Base-by-base conservation (phyloP, 2,888 invertebrate species). In the Cosmia trapezina region DNA sequence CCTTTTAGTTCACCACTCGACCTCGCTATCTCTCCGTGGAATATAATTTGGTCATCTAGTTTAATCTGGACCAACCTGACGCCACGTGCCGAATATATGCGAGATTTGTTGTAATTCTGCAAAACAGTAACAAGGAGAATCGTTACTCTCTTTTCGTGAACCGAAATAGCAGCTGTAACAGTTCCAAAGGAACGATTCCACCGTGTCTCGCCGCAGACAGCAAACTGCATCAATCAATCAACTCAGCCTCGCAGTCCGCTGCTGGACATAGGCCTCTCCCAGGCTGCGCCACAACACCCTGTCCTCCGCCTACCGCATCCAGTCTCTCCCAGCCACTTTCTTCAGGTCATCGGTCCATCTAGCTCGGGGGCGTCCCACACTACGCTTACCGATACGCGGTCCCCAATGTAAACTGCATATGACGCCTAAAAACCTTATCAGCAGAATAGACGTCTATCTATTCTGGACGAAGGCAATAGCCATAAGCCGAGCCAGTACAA, bases 51-150 rank as follows among this genome's bases (percentile, higher is more conserved):
- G 22, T 97, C 97, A 90, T 98, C 98, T 72, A 98, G 91, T 77
- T 96, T 96, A 45, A 98, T 97, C 77, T 97, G 96, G 17, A 98
- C 94, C 86, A 98, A 96, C 85, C 97, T 97, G 9, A 97, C 98
- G 62, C 98, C 98, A 75, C 98, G 97, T 73, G 97, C 97, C 0
- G 98, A 98, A 93, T 98, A 98, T 84, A 98, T 98, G 76, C 98
- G 96, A 1, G 98, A 98, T 92, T 98, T 98, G 92, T 98, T 98
- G 92, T 98, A 98, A 92, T 98, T 98, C 98, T 98, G 93, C 47
- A 94, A 86, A 65, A 66, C 33, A 33, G 19, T n/a, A n/a, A 70
- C 37, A 51, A 47, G 9, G 1, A 2, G 17, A 59, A 37, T 54
- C 11, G 14, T 7, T 5, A 47, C 3, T 4, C 4, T 33, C 19